These are phyloP conservation scores for Lissocephala sabroskyi DNA, from an alignment of 2,888 invertebrate species.

Conservation along the genomic window DNA sequence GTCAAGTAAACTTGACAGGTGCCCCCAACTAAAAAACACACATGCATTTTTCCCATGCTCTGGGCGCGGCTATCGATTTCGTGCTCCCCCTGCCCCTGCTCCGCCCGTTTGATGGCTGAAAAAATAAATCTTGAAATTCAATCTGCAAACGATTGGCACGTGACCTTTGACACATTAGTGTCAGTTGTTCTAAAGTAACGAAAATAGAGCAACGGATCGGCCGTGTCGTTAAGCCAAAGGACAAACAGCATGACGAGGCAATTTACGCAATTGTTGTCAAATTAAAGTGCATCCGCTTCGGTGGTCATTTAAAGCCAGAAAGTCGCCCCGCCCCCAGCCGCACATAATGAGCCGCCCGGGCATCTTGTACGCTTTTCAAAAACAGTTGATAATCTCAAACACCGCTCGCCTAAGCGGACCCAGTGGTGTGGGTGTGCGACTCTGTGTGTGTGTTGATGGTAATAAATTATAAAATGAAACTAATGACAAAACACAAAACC, in stretches of 20 bases:
- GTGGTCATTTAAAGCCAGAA: constrained; percentile 66
- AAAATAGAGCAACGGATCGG: constrained; percentile 6
- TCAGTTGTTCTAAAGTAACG: constrained; percentile 54
- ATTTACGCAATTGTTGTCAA: constrained; percentile 67
- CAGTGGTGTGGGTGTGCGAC: constrained; percentile 42
- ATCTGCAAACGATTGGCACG: constrained; percentile 67
- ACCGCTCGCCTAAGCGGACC: no score
- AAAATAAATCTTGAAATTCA: no score
- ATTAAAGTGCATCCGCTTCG: constrained; percentile 71
- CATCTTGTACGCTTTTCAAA: constrained; percentile 68
- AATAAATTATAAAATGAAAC: constrained; percentile 71
- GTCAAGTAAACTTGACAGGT: no score
- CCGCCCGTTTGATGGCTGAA: no score
- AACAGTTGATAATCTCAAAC: constrained; percentile 46
- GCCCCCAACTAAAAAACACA: no score
- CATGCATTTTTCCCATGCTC: no score
- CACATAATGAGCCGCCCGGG: constrained; percentile 39
- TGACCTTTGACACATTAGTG: constrained; percentile 71
- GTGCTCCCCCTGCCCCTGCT: no score
- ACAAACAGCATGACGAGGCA: constrained; percentile 56
- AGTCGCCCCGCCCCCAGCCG: constrained; percentile 11
- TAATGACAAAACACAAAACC: constrained; percentile 64
- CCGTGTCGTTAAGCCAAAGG: constrained; percentile 35
- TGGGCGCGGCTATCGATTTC: no score
- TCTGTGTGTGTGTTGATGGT: constrained; percentile 63